Percentiles rank a stretch among this genome's conserved stretches.
phyloP scores from a whole-genome alignment of 2,888 invertebrate species.

The Psylliodes chrysocephalus region DNA sequence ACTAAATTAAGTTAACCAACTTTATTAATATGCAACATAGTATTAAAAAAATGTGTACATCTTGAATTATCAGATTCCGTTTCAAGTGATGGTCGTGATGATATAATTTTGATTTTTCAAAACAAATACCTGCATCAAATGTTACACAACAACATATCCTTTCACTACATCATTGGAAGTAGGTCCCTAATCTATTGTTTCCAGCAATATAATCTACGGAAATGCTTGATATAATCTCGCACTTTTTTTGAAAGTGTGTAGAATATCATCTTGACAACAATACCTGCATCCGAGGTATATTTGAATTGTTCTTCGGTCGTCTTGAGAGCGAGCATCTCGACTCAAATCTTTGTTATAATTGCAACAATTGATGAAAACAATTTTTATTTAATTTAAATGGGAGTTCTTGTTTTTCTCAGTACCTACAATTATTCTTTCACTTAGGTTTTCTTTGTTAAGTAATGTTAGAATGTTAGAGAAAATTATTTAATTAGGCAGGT shows the following conservation, averaged over 20 bases:
- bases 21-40: too few species aligned
- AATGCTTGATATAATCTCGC: slow-evolving; percentile 40
- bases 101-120: slow-evolving; percentile 23
- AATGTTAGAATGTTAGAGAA: too few species aligned
- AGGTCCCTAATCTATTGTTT: slow-evolving; percentile 48
- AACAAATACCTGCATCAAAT: slow-evolving; percentile 8
- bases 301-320: slow-evolving; percentile 12
- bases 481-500: too few species aligned
- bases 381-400: neutral
- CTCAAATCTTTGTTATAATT: slow-evolving; percentile 6
- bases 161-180: slow-evolving; percentile 47
- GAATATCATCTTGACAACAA: slow-evolving; percentile 40
- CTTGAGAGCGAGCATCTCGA: slow-evolving; percentile 12
- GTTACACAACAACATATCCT: slow-evolving; percentile 39
- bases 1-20: too few species aligned
- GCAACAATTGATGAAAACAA: neutral
- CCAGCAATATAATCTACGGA: slow-evolving; percentile 47
- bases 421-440: neutral
- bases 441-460: neutral
- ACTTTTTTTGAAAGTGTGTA: slow-evolving; percentile 41
- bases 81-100: slow-evolving; percentile 10
- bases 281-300: slow-evolving; percentile 30
- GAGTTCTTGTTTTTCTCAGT: neutral
- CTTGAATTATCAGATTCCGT: neutral
- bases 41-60: neutral